Evolutionary conservation across 1,140 invertebrate species (phyloP).

Genomic region (Pseudachorutes palmiensis): DNA sequence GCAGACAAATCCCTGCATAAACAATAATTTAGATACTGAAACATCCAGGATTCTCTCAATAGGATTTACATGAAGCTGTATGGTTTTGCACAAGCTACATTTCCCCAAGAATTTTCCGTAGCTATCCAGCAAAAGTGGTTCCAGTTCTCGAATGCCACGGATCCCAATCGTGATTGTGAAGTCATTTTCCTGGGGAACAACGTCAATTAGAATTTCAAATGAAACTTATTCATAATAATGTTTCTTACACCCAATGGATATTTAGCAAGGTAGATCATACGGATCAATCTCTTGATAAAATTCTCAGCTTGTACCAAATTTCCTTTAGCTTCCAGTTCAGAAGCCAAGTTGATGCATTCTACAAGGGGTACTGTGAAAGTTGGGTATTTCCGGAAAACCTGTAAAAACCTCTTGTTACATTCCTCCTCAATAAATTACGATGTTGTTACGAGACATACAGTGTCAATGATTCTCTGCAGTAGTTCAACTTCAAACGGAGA

Average conservation of each 20-base stretch:
- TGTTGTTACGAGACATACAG: background rate
- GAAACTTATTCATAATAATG: background rate
- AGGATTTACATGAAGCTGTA: background rate
- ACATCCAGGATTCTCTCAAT: background rate
- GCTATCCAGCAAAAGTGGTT: background rate
- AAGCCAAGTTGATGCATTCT: conserved; percentile 26
- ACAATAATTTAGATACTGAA: background rate
- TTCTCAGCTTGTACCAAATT: conserved; percentile 9
- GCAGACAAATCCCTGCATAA: conserved; percentile 11
- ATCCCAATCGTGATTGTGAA: background rate
- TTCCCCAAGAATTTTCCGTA: background rate
- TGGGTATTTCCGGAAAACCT: conserved; percentile 20
- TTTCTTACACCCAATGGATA: conserved; percentile 1
- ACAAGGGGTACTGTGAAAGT: conserved; percentile 22
- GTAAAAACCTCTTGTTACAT: background rate
- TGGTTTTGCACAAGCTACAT: background rate
- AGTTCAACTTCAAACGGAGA: conserved; percentile 25
- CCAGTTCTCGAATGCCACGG: background rate
- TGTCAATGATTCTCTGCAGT: conserved; percentile 21
- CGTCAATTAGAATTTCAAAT: background rate
- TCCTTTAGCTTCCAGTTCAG: conserved; percentile 10
- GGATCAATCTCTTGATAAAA: conserved; percentile 30
- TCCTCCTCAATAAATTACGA: background rate
- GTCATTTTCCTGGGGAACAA: background rate
- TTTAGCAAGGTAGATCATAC: conserved; percentile 27